Evolutionary conservation across 2,888 invertebrate genomes (phyloP).

Genomic region (Empis stercorea): DNA sequence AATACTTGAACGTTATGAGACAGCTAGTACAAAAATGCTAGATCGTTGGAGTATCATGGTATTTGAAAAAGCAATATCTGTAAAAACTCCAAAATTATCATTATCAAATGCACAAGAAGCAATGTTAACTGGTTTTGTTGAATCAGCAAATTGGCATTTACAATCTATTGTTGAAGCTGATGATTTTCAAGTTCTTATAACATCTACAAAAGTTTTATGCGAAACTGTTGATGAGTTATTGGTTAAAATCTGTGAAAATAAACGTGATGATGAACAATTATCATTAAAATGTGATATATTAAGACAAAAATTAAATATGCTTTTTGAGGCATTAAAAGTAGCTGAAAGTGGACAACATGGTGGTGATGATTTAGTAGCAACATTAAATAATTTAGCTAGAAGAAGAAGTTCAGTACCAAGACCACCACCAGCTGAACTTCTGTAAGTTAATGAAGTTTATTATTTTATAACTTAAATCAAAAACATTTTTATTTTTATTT

Average conservation of each 20-base stretch:
- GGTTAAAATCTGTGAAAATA: slow-evolving; percentile 45
- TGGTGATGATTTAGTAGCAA: slow-evolving; percentile 30
- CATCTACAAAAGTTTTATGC: slow-evolving; percentile 61
- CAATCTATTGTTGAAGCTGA: slow-evolving; percentile 77
- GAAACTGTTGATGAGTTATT: slow-evolving; percentile 69
- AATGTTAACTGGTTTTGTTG: slow-evolving; percentile 53
- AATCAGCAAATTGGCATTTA: slow-evolving; percentile 63
- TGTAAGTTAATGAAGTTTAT: neutral
- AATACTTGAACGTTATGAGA: slow-evolving; percentile 85
- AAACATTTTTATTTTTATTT: no score
- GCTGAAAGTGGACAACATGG: slow-evolving; percentile 42
- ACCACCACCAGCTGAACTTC: neutral
- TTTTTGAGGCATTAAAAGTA: slow-evolving; percentile 58
- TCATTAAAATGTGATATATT: slow-evolving; percentile 57
- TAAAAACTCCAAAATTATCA: slow-evolving; percentile 42
- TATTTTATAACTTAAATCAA: neutral
- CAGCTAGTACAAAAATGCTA: slow-evolving; percentile 94
- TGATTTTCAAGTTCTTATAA: slow-evolving; percentile 56
- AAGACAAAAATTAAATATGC: slow-evolving; percentile 57
- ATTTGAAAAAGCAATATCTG: slow-evolving; percentile 61
- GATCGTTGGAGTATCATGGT: slow-evolving; percentile 97
- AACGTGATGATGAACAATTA: slow-evolving; percentile 47
- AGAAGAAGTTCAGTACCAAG: slow-evolving; percentile 2
- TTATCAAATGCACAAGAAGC: slow-evolving; percentile 40
- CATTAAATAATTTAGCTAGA: slow-evolving; percentile 21